Conservation (phyloP, 2,888 invertebrate species). For the Chirona hameri region DNA sequence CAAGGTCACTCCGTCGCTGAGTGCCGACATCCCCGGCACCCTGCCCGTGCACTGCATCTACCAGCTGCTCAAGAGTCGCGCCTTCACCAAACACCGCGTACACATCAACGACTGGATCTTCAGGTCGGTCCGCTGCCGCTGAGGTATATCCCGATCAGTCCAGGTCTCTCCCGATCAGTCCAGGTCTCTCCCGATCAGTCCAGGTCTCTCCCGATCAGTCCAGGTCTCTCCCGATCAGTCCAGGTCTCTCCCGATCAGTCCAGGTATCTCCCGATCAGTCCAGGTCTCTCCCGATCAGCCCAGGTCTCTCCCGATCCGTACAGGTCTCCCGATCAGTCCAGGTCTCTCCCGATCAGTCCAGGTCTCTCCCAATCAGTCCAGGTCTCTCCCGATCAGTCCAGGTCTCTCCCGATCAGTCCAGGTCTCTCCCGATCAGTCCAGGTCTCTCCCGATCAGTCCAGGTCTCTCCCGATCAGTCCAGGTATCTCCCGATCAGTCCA, state of each 20-base stretch:
- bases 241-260: conserved; percentile 65
- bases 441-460: conserved; percentile 63
- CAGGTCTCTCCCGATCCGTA: conserved; percentile 45
- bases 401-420: conserved; percentile 63
- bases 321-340: conserved; percentile 45
- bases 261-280: conserved; percentile 45
- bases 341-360: conserved; percentile 63
- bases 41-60: conserved; percentile 95
- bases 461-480: conserved; percentile 45
- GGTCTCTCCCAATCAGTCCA: conserved; percentile 45
- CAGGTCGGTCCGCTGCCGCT: conserved; percentile 47
- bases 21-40: conserved; percentile 83
- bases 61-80: conserved; percentile 85
- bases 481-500: conserved; percentile 66
- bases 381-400: conserved; percentile 45
- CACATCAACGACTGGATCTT: conserved; percentile 97
- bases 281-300: too few species aligned
- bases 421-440: conserved; percentile 45
- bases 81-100: conserved; percentile 93
- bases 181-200: conserved; percentile 45
- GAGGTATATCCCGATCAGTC: conserved; percentile 45
- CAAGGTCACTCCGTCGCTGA: conserved; percentile 84
- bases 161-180: conserved; percentile 60
- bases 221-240: conserved; percentile 45
- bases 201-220: conserved; percentile 65